Base-by-base conservation (phyloP, 2,888 invertebrate species). In the Ferdinandea cuprea region DNA sequence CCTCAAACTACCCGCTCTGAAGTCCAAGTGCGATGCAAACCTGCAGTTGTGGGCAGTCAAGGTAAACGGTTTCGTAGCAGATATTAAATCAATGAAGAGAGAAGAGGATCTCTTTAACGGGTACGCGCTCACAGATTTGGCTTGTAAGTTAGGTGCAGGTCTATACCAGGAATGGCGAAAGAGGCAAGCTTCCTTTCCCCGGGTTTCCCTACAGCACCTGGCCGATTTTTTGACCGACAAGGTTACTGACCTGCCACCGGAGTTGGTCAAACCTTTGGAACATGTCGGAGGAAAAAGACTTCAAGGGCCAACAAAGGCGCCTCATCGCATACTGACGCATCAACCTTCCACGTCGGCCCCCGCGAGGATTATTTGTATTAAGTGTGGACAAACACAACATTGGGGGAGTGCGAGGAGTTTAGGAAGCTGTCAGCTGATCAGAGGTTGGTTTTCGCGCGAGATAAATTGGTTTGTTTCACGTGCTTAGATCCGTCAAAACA, bases 1-100 rank as follows among this genome's bases (percentile, higher is more conserved):
- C 8, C 21, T 50, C 13, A 50, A 30, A 6, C 30, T 50, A n/a
- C n/a, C n/a, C 0, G 1, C 7, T 5, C 28, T 50, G 9, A 28
- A 11, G 1, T 72, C 63, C 5, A 30, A n/a, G 0, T 42, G 50
- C 7, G 32, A 71, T 13, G 32, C 44, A 1, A 71, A 52, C 2
- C 19, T 61, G 4, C 71, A 42, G 8, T 21, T 50, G 4, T 59
- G 50, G 69, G 48, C 48, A 9, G 58, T 69, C 3, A 21, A 9
- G n/a, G 5, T 50, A 1, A 71, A 59, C 28, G 71, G 58, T 11
- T 59, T 59, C 44, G 52, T 44, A 6, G 54, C 54, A 0, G 40
- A 46, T n/a, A n/a, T n/a, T n/a, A n/a, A 15, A 35, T 35, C 35
- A 56, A n/a, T 40, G 40, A 40, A 40, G 5, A 13, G 40, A 8